Base-by-base conservation (phyloP, 2,888 invertebrate genomes). In the Pterostichus niger region DNA sequence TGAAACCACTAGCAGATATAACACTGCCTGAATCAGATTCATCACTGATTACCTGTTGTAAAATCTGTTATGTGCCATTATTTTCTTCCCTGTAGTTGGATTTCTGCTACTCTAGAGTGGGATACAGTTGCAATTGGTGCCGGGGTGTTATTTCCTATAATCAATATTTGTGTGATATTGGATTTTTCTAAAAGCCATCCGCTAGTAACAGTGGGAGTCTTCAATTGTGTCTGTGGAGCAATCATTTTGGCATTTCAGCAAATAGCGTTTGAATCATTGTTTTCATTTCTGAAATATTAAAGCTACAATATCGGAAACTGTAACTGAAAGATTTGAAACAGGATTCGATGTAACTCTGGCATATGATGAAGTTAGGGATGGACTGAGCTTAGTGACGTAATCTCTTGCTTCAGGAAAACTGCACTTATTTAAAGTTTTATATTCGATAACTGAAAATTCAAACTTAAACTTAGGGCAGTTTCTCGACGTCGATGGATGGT, bases 341-440 rank as follows among this genome's bases (percentile, higher is more conserved):
- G 35, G 35, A 3, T 35, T 35, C 3, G 35, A 35, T 35, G 35
- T 35, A 5, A 35, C 35, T 35, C 6, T 35, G 6, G 46, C 46
- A 10, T 46, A 46, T 11, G 46, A 46, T 2, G 46, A 6, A 6
- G 46, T 46, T 4, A 46, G 46, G 11, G 46, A 10, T 46, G 46
- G 46, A 46, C 46, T 46, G n/a, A 46, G 9, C 46, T 46, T 46
- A 2, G 46, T 46, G 9, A 46, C 46, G 9, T 46, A 46, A 3
- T 9, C 46, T n/a, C 46, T 46, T 6, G 46, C 46, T 46, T 46
- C 46, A 11, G 46, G 46, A n/a, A 56, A 56, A 13, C 56, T 56
- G 24, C 56, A 56, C 10, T 56, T 56, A 56, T 56, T 15, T 17
- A 24, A 10, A 4, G 56, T 56, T 56, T 56, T 56, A 56, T 56